Conservation (phyloP, 2,113 vertebrate species). For the Petromus typicus region DNA sequence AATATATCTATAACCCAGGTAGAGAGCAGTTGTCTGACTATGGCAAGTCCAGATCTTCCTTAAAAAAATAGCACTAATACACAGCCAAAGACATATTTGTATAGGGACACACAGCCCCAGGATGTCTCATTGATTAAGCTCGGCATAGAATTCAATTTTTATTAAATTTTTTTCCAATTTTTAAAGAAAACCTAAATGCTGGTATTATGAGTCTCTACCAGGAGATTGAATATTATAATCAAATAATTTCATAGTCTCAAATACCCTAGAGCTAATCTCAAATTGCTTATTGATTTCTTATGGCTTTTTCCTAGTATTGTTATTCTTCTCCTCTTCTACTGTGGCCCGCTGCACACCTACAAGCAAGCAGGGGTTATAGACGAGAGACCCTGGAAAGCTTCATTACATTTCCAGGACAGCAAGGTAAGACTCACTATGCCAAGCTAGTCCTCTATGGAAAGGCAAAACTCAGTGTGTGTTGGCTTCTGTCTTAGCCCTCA, state of each 20-base stretch:
- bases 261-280: constrained; percentile 32
- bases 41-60: neutral
- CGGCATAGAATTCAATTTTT: constrained; percentile 20
- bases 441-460: constrained; percentile 35
- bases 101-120: neutral
- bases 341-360: neutral
- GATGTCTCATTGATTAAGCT: neutral
- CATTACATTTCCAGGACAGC: constrained; percentile 12
- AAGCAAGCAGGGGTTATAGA: neutral
- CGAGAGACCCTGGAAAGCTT: neutral
- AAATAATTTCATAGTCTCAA: constrained; percentile 28
- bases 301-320: constrained; percentile 31
- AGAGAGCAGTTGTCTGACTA: neutral
- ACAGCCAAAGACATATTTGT: neutral
- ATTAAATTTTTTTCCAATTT: constrained; percentile 8
- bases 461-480: constrained; percentile 32
- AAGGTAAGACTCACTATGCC: neutral
- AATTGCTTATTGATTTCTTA: constrained; percentile 43
- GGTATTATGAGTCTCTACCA: neutral
- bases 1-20: neutral
- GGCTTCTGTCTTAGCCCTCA: constrained; percentile 21
- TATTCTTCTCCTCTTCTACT: neutral
- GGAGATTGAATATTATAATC: constrained; percentile 35
- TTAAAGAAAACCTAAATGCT: constrained; percentile 39
- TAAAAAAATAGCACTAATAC: constrained; percentile 24